Evolutionary conservation across 2,888 invertebrate species (phyloP).

Genomic region (Drepana falcataria): DNA sequence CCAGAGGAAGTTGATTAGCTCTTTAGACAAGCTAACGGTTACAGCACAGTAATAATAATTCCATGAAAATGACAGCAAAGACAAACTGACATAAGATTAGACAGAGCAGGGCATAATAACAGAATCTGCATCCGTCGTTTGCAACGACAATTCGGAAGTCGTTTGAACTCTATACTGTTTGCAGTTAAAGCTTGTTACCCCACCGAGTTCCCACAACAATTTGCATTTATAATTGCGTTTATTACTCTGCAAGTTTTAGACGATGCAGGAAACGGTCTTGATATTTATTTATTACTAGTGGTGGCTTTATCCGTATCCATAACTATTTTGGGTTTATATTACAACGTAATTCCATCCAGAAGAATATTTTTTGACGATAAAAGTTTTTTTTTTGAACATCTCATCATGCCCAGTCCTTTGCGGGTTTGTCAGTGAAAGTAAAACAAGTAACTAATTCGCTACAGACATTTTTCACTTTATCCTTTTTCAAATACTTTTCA

Average conservation of each 20-base stretch:
- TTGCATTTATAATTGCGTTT: slow-evolving; percentile 7
- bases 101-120: neutral
- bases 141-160: slow-evolving; percentile 6
- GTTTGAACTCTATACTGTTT: slow-evolving; percentile 8
- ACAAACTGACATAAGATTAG: neutral
- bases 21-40: too few relatives aligned
- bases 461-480: too few relatives aligned
- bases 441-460: too few relatives aligned
- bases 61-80: neutral
- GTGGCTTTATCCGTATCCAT: neutral
- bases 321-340: too few relatives aligned
- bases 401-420: too few relatives aligned
- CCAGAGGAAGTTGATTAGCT: too few relatives aligned
- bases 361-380: too few relatives aligned
- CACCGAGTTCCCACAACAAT: neutral
- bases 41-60: neutral
- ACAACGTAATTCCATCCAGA: too few relatives aligned
- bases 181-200: slow-evolving; percentile 7
- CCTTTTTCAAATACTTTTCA: too few relatives aligned
- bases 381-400: too few relatives aligned
- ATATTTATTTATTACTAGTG: neutral
- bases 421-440: too few relatives aligned
- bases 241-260: slow-evolving; percentile 1
- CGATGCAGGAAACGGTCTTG: neutral
- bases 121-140: neutral